Evolutionary conservation across 2,113 vertebrate species (phyloP).

Genomic region (Mustela lutreola): DNA sequence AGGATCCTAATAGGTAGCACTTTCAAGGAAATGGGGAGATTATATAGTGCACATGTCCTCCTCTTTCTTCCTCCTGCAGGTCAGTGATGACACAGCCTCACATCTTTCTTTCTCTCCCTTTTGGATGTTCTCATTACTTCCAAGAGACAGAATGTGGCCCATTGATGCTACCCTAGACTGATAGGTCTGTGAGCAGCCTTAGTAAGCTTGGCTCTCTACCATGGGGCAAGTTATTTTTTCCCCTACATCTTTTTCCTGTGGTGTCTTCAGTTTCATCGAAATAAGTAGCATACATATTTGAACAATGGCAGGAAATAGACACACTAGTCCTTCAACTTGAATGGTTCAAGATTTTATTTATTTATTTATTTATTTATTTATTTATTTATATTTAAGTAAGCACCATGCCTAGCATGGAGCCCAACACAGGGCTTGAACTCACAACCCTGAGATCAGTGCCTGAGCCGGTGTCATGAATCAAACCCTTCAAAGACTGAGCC

Average conservation of each 20-base stretch:
- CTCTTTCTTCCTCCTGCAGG: background rate
- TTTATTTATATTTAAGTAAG: background rate
- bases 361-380: background rate
- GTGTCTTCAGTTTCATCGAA: background rate
- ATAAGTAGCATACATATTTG: background rate
- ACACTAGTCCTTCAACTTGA: no score
- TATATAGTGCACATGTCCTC: background rate
- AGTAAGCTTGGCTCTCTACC: background rate
- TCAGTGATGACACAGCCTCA: background rate
- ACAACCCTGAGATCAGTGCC: background rate
- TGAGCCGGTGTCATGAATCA: background rate
- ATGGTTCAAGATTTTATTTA: background rate
- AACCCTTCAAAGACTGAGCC: background rate
- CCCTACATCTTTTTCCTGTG: background rate
- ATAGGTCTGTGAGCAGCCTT: background rate
- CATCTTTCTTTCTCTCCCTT: background rate
- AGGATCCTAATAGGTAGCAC: no score
- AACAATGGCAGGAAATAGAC: background rate
- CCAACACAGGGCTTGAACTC: background rate
- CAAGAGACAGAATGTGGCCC: background rate
- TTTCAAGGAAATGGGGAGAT: background rate
- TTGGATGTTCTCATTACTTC: background rate
- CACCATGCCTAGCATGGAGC: background rate
- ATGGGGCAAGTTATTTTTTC: background rate
- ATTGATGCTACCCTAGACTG: background rate